A percentile compares a stretch with the other conserved stretches of the same genome.
Conservation (phyloP, 2,888 invertebrate genomes). For the Argyresthia goedartella region DNA sequence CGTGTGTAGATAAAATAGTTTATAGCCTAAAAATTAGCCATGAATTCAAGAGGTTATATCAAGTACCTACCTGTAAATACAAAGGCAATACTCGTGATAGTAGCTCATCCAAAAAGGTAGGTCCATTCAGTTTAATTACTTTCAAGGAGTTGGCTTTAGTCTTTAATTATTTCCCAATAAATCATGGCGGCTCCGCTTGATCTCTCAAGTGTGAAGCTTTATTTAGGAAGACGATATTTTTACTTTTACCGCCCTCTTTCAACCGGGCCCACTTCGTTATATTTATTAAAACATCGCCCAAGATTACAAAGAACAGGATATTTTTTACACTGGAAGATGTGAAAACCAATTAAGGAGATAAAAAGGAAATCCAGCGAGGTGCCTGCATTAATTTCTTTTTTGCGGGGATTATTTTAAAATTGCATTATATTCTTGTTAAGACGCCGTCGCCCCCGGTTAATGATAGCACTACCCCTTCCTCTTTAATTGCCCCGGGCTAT, state of each 20-base stretch:
- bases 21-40: too few species aligned
- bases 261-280: conserved; percentile 60
- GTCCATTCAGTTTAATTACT: conserved; percentile 45
- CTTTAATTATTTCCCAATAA: conserved; percentile 66
- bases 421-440: conserved; percentile 72
- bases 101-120: not conserved
- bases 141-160: conserved; percentile 32
- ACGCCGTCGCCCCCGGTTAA: conserved; percentile 60
- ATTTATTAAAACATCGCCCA: conserved; percentile 71
- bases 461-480: conserved; percentile 68
- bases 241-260: conserved; percentile 33
- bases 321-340: conserved; percentile 70
- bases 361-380: conserved; percentile 68
- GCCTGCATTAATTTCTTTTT: conserved; percentile 71
- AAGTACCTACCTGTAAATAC: too few species aligned
- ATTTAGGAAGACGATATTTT: conserved; percentile 65
- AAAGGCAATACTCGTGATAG: too few species aligned
- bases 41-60: too few species aligned
- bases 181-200: conserved; percentile 54
- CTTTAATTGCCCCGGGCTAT: conserved; percentile 68
- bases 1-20: too few species aligned
- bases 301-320: conserved; percentile 71
- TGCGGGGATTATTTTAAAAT: conserved; percentile 71
- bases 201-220: conserved; percentile 68
- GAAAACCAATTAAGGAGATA: conserved; percentile 73